phyloP scores from a whole-genome alignment of 2,797 vertebrate genomes.

The Danio kyathit region DNA sequence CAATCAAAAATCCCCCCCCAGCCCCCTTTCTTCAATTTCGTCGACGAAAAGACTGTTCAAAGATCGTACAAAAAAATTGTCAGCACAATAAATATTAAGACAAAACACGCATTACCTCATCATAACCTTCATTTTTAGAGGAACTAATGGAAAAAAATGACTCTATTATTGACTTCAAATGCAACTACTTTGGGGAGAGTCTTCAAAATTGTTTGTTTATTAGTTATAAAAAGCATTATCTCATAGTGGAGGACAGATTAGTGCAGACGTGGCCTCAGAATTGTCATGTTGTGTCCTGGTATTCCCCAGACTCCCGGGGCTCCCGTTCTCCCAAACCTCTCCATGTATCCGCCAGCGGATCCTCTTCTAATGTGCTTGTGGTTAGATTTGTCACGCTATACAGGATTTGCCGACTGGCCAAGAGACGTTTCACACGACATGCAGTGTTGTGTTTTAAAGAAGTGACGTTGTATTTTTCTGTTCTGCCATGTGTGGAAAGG shows the following conservation, averaged over 20 bases:
- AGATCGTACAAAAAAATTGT: no score
- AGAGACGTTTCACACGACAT: conserved; percentile 13
- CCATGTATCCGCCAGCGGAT: background rate
- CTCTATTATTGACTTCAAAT: no score
- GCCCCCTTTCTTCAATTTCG: no score
- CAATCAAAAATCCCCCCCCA: no score
- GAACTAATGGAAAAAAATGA: no score
- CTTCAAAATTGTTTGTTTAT: no score
- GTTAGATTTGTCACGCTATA: conserved; percentile 26
- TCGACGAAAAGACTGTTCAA: no score
- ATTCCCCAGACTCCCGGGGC: conserved; percentile 57
- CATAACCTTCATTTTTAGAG: no score
- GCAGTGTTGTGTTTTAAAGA: conserved; percentile 19
- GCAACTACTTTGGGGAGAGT: no score
- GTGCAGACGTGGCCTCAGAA: conserved; percentile 54
- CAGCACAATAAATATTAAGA: no score
- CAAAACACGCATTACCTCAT: no score
- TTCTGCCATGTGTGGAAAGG: background rate
- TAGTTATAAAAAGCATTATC: background rate
- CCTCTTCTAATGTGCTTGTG: conserved; percentile 33
- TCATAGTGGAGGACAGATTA: background rate
- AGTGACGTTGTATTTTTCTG: background rate
- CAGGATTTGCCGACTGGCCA: background rate
- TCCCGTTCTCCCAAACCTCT: conserved; percentile 12
- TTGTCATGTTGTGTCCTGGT: conserved; percentile 68